phyloP scores from a whole-genome alignment of 1,140 invertebrate genomes.

The Polypedilum pembai region DNA sequence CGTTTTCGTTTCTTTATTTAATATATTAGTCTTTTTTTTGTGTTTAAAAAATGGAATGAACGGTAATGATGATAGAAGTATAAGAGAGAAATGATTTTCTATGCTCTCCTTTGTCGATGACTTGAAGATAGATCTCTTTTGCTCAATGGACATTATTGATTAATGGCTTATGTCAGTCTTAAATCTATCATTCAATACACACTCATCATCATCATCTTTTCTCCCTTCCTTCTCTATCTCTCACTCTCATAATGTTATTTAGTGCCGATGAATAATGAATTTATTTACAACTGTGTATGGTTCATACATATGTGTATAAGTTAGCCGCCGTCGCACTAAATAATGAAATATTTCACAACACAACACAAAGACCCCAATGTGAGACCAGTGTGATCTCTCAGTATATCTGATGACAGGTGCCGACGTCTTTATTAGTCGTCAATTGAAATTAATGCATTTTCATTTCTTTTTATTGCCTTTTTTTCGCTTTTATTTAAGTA shows the following conservation, averaged over 20 bases:
- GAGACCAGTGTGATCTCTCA: conserved; percentile 1
- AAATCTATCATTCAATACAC: conserved; percentile 9
- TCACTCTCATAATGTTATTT: not conserved
- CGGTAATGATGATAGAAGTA: conserved; percentile 7
- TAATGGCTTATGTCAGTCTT: conserved; percentile 17
- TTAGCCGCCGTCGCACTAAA: not conserved
- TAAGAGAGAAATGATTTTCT: not conserved
- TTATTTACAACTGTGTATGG: not conserved
- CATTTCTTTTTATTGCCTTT: conserved; percentile 7
- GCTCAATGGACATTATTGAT: conserved; percentile 11
- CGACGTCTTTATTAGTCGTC: conserved; percentile 16
- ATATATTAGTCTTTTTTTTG: not conserved
- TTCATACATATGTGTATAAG: too few relatives aligned
- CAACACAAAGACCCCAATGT: not conserved
- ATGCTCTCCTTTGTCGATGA: conserved; percentile 11
- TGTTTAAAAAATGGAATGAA: not conserved
- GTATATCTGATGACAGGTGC: not conserved
- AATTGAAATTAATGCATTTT: conserved; percentile 14
- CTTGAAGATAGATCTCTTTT: conserved; percentile 18
- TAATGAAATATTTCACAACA: not conserved
- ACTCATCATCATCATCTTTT: conserved; percentile 9
- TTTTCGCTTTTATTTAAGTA: not conserved
- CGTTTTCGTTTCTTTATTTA: conserved; percentile 12
- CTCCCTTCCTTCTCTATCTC: not conserved
- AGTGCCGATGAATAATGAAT: conserved; percentile 1